Evolutionary conservation across 2,113 vertebrate species (phyloP), one percentile per base, ranked within the genome.

Genomic region (Oryzias curvinotus): DNA sequence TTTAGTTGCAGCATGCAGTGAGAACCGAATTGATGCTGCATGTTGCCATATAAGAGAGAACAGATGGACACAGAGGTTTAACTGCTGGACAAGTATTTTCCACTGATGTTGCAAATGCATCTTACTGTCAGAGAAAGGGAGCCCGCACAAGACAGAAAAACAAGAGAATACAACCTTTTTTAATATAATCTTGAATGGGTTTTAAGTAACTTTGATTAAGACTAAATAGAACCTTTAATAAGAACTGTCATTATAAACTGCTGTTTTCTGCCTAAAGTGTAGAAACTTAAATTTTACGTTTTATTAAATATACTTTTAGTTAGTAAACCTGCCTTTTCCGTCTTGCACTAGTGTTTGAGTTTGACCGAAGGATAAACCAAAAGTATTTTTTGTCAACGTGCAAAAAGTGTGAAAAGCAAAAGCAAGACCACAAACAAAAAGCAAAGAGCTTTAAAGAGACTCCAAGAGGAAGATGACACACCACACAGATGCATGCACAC

Each of bases 21-120:
- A 77, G 72, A 76, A 76, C 75, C 82, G 79, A 87, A 87, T 85
- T 85, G 85, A 87, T 61, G 23, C 84, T 85, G 84, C 77, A 73
- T 85, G 85, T 81, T 83, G 87, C 86, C 84, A 83, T 83, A 70
- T 65, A 71, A 80, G 73, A 80, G 71, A 66, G 83, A 89, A 81
- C 89, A 91, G 89, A 90, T 91, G 87, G 84, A 87, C 73, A 71
- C 63, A 78, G 79, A 68, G 71, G 81, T 83, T 81, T 78, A 80
- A 19, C 76, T 52, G 68, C 71, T 75, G 64, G 75, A 87, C 77
- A 88, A 85, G 55, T 80, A 87, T 89, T 90, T 90, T 89, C 87
- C 83, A 85, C 84, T 82, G 73, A 80, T 84, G 77, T 69, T 82
- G 73, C 72, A 81, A 80, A 78, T 73, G 63, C 63, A 28, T 73